phyloP scores from a whole-genome alignment of 2,888 invertebrate species.

The Spisula subtruncata region DNA sequence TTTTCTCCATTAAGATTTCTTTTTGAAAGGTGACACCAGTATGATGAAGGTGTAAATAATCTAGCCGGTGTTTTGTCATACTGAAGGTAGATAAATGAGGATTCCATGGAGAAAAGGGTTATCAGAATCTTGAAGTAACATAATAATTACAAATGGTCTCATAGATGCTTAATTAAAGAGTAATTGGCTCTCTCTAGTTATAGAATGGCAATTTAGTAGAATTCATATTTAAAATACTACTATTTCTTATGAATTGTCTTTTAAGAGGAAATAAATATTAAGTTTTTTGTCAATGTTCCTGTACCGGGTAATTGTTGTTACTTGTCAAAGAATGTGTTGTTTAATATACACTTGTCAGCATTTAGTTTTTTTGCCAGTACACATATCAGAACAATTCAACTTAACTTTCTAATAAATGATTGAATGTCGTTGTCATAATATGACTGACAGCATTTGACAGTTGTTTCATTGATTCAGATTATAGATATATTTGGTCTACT shows the following conservation, averaged over 20 bases:
- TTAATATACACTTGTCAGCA: background rate
- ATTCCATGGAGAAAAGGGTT: too few species aligned
- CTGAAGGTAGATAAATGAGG: too few species aligned
- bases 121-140: too few species aligned
- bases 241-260: background rate
- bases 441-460: background rate
- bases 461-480: background rate
- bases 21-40: too few species aligned
- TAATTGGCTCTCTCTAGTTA: background rate
- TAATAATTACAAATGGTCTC: too few species aligned
- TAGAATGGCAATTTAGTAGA: background rate
- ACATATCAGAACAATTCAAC: too few species aligned
- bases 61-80: too few species aligned
- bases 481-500: too few species aligned
- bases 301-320: background rate
- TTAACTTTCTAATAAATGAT: background rate
- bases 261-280: background rate
- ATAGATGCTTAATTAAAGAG: too few species aligned
- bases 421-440: background rate
- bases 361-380: background rate
- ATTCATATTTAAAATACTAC: background rate
- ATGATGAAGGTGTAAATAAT: too few species aligned
- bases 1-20: too few species aligned
- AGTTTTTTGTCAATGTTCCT: constrained; percentile 2
- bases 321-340: background rate